A percentile compares a stretch with the other conserved stretches of the same genome.
phyloP scores from a whole-genome alignment of 2,888 invertebrate species.

The Acanthosepion pharaonis region DNA sequence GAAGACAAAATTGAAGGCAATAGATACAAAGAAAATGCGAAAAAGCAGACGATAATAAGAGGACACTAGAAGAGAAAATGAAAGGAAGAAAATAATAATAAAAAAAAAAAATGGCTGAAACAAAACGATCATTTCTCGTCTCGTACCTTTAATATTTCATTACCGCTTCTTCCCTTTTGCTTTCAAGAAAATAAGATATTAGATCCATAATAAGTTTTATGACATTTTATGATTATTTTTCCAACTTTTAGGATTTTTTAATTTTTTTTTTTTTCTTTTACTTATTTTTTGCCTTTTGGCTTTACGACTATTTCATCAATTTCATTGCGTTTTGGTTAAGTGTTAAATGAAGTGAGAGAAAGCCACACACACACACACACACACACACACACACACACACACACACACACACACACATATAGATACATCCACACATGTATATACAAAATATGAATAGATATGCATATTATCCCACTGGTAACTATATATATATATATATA shows the following conservation, averaged over 20 bases:
- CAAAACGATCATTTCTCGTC: not conserved
- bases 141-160: not conserved
- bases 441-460: no score
- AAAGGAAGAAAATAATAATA: not conserved
- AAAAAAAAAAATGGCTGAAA: not conserved
- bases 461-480: no score
- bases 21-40: not conserved
- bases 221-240: not conserved
- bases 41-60: not conserved
- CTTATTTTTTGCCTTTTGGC: not conserved
- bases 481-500: no score
- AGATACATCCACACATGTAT: no score
- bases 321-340: not conserved
- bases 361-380: no score
- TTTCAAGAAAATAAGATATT: not conserved
- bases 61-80: not conserved
- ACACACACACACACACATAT: no score
- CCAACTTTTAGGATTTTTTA: not conserved
- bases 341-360: not conserved
- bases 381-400: no score
- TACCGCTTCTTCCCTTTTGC: not conserved
- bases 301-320: not conserved
- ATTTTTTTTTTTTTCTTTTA: not conserved
- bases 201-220: not conserved
- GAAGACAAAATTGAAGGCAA: not conserved